phyloP scores from a whole-genome alignment of 2,888 invertebrate species.

The Ditula angustiorana region DNA sequence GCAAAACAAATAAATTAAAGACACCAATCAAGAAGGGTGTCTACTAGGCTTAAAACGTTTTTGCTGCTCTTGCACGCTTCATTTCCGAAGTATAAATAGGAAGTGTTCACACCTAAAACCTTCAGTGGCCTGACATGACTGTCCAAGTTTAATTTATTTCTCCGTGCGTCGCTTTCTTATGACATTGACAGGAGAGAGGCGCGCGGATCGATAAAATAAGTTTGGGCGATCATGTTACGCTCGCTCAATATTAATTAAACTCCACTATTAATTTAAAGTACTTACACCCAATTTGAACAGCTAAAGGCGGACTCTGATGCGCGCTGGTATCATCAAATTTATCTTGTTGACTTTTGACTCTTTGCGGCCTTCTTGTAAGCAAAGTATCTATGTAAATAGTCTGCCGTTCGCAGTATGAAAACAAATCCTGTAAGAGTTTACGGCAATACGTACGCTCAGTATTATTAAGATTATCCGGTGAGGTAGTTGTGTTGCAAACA shows the following conservation, averaged over 20 bases:
- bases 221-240: background rate
- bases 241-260: background rate
- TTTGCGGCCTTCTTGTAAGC: conserved; percentile 47
- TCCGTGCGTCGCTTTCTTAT: too few relatives aligned
- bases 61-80: too few relatives aligned
- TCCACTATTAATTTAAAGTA: background rate
- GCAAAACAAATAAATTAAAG: too few relatives aligned
- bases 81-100: too few relatives aligned
- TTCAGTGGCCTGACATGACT: too few relatives aligned
- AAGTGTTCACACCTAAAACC: too few relatives aligned
- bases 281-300: background rate
- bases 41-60: too few relatives aligned
- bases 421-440: conserved; percentile 1
- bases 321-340: conserved; percentile 34
- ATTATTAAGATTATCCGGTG: conserved; percentile 15
- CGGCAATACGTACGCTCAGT: conserved; percentile 7
- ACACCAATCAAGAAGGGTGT: too few relatives aligned
- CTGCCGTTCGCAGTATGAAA: background rate
- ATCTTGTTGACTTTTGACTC: conserved; percentile 74
- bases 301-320: conserved; percentile 1
- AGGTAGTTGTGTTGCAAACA: background rate
- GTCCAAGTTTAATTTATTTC: too few relatives aligned
- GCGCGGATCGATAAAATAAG: background rate
- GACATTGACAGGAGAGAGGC: too few relatives aligned
- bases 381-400: background rate